Evolutionary conservation across 2,797 vertebrate genomes (phyloP).

Genomic region (Cirrhinus mrigala): DNA sequence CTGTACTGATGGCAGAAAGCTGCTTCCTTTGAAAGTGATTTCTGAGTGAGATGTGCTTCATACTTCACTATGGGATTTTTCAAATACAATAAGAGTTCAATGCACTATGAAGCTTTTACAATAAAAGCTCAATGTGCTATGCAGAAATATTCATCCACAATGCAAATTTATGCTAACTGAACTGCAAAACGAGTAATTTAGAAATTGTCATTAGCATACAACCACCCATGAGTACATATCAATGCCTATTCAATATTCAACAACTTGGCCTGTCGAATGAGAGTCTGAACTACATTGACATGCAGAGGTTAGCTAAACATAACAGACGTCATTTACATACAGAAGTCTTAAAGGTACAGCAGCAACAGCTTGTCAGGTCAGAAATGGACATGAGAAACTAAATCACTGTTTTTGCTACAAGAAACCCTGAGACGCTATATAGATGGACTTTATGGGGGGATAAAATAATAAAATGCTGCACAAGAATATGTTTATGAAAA

Average conservation of each 20-base stretch:
- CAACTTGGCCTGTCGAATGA: background rate
- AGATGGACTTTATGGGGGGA: background rate
- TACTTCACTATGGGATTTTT: too few species aligned
- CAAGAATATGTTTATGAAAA: background rate
- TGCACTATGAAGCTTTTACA: background rate
- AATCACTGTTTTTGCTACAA: background rate
- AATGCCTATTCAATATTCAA: background rate
- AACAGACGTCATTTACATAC: background rate
- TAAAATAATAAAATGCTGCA: background rate
- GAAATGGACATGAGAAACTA: background rate
- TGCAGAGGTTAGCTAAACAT: background rate
- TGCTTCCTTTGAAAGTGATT: background rate
- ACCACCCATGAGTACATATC: background rate
- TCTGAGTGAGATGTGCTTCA: background rate
- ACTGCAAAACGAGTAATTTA: background rate
- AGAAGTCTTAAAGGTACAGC: slow-evolving; percentile 4
- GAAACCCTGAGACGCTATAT: background rate
- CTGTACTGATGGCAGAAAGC: background rate
- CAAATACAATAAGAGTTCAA: background rate
- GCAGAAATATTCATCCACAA: background rate
- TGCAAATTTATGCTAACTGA: slow-evolving; percentile 8
- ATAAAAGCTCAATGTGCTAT: background rate
- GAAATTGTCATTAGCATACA: background rate
- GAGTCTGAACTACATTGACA: background rate
- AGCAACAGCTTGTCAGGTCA: background rate